Base-by-base conservation (phyloP, 2,888 invertebrate species). In the Biston betularia region DNA sequence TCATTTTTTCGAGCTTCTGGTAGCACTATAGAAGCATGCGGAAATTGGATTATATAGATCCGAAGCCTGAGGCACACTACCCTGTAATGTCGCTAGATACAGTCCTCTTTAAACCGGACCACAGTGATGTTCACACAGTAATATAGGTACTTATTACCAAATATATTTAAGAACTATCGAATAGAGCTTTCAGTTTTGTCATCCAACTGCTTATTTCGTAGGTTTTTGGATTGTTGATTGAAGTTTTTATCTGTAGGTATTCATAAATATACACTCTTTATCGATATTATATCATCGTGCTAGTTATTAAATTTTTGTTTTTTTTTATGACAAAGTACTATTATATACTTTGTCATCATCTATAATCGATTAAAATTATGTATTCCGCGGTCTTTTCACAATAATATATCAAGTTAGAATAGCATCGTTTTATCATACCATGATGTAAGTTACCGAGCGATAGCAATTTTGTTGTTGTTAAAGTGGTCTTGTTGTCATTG, bases 401-500 rank as follows among this genome's bases (percentile, higher is more conserved):
- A 7, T 9, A 14, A 9, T 35, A 52, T 15, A 9, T 15, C 12
- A 61, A 61, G 55, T 58, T 49, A 56, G 53, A 65, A 53, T 61
- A 48, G 52, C 54, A 58, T 63, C 3, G 65, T 62, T 70, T 72
- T 76, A 80, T 75, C 77, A 67, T 68, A 75, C 61, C 65, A 76
- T 78, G 77, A 79, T 78, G 78, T 77, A 78, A 77, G 73, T 75
- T 71, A 66, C 57, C 67, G 77, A 66, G 59, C 67, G 77, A 77
- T 75, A 77, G 76, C 70, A 64, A 68, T 58, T 61, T 9, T 58
- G 66, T 63, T 71, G 65, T 68, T 70, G 70, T 73, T 62, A 35
- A 63, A 69, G 63, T 67, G 53, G 54, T 67, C 63, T 69, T 62
- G 60, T 68, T 69, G 66, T 71, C 66, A 69, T 56, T 71, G 71